Evolutionary conservation across 2,113 vertebrate genomes (phyloP), one percentile per base, ranked within the genome.

Genomic region (Mungos mungo): DNA sequence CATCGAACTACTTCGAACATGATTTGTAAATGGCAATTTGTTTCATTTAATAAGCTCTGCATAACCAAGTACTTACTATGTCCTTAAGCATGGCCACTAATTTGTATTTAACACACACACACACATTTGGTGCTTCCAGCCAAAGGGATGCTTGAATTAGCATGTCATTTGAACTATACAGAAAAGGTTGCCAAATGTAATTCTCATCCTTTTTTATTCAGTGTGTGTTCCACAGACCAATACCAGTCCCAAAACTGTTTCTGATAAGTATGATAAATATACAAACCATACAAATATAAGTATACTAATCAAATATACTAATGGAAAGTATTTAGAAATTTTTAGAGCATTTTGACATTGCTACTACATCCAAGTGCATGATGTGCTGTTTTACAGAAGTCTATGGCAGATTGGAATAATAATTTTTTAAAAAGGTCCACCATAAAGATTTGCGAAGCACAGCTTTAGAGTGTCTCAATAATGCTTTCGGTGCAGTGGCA

Each of bases 401-500:
- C n/a, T 65, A 65, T 35, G 50, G 38, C 3, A 86, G 47, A 89
- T 57, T 93, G 2, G 15, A 72, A 54, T 72, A 76, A 76, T 45
- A 27, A 60, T 60, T 81, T 19, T 1, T 33, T 54, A 74, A 91
- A 66, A 45, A 68, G 23, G 29, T 63, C 19, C 7, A 95, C 57
- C 66, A 94, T 50, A 86, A 65, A 97, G 35, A 96, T 63, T 87
- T 84, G 93, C 93, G 84, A 96, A 91, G 25, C 54, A 65, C 47
- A 90, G 8, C 41, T 94, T 63, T 90, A 93, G 50, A 86, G 76
- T 90, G 5, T 88, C 95, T 98, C 96, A 86, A 71, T 94, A 98
- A 83, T 94, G 87, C 76, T 95, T 93, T 97, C 96, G 90, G 95
- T 97, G 87, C 96, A 88, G 93, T 93, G 86, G 81, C 47, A 66